Base-by-base conservation (phyloP, 2,113 vertebrate genomes). In the Terrapene triunguis region DNA sequence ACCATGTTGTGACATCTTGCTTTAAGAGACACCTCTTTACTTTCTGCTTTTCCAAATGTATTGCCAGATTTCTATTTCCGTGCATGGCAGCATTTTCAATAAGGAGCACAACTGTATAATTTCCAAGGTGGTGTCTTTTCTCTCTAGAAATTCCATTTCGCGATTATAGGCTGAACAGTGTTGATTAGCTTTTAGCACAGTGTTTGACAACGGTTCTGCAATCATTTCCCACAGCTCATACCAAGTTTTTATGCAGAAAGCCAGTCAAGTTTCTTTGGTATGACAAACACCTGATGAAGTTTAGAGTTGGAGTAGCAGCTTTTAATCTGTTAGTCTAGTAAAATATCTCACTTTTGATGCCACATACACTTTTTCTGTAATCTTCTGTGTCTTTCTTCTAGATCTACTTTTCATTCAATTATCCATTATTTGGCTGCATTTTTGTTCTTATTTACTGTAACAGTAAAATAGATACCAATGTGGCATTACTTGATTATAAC, bases 111-210 rank as follows among this genome's bases (percentile, higher is more conserved):
- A 95, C 1, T 94, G 84, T 57, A 84, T 97, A 97, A 95, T 94
- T 95, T 47, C 94, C 95, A 90, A 94, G 92, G 83, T 94, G 62
- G 14, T 35, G 80, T 90, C 93, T 95, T 97, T 90, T 42, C 80
- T 88, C 82, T 95, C 94, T 94, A 94, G 83, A 53, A 93, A 88
- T 97, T 95, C 88, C 44, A 95, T 85, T 65, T 76, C 35, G 82
- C 90, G 84, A 94, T 93, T 97, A 91, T 85, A 94, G 96, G 93
- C 83, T 94, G 94, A 94, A 80, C 88, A 83, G 65, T 94, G 92
- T 89, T 97, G 97, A 98, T 97, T 97, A 98, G 84, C 94, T 90
- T 96, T 96, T 93, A 96, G 81, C 87, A 89, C 21, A 62, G 92
- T 42, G 10, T 59, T 59, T 96, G 88, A 98, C 82, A 95, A 93